phyloP scores from a whole-genome alignment of 1,140 invertebrate genomes.

The Lamellibrachia luymesi region DNA sequence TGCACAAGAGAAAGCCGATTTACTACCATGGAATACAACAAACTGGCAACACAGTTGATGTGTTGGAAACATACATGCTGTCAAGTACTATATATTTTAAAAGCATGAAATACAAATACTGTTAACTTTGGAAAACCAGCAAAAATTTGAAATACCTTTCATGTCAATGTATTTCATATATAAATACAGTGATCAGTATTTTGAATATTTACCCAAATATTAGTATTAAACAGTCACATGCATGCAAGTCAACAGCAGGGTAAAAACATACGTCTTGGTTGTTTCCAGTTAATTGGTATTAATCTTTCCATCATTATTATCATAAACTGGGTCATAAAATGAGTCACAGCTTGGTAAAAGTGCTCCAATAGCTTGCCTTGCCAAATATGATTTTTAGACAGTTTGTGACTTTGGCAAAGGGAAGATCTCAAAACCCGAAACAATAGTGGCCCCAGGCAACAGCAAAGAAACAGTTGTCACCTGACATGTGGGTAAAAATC shows the following conservation, averaged over 20 bases:
- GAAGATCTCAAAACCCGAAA: neutral
- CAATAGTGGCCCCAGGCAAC: neutral
- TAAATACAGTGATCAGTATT: neutral
- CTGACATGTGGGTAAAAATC: no score
- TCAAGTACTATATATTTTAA: neutral
- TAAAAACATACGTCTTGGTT: neutral
- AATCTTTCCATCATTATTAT: neutral
- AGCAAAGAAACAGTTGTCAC: neutral
- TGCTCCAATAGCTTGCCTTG: neutral
- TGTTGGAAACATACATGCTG: neutral
- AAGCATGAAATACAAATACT: neutral
- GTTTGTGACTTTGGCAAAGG: neutral
- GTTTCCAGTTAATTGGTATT: neutral
- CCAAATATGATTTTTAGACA: neutral
- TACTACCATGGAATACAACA: neutral
- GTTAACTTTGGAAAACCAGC: neutral
- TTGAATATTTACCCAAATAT: neutral
- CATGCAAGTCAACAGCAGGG: neutral
- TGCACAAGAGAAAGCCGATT: neutral
- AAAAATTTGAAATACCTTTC: neutral
- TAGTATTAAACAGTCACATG: neutral
- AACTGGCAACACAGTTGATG: neutral
- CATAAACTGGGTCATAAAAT: neutral
- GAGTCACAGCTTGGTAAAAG: neutral
- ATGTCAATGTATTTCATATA: neutral